Evolutionary conservation across 2,888 invertebrate genomes (phyloP), one percentile per base, ranked within the genome.

Genomic region (Bedellia somnulentella): DNA sequence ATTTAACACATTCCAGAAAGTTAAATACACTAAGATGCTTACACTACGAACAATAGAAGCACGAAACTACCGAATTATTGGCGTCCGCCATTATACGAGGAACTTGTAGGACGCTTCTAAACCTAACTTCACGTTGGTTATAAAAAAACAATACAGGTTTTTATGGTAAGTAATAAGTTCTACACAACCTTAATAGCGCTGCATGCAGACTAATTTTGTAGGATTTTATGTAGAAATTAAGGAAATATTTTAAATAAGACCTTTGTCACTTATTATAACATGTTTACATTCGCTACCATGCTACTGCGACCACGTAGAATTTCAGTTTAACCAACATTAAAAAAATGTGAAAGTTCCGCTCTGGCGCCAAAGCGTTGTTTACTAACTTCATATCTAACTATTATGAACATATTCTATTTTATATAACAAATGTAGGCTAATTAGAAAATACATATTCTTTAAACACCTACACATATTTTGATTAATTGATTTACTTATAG

Each of bases 21-120:
- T 45, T 44, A 46, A 52, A 52, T 50, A 46, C 50, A 52, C 44
- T 45, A 49, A 50, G 55, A 56, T 61, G 55, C 53, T 62, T 44
- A 57, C 60, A 59, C 62, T 64, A 59, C 60, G 68, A 71, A 71
- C 70, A 71, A 75, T 71, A 64, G 66, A 70, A 64, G 59, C 71
- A 73, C 73, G 60, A 76, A 70, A 70, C 66, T 71, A 60, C 70
- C 67, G 70, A 71, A 68, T 67, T 73, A 73, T 68, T 68, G 57
- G 66, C 68, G 71, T 75, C 76, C 76, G 76, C 76, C 76, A 77
- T 77, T 76, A 58, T 47, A 71, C 66, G 66, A 58, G 58, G 52
- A 57, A 68, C 71, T 63, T 71, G 64, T 62, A 60, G 63, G 62
- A 64, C 66, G 75, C 75, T 71, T 70, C 58, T 61, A 59, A 53